These are phyloP conservation scores for Elephantulus edwardii DNA, from an alignment of 2,113 vertebrate species.

Conservation along the genomic window DNA sequence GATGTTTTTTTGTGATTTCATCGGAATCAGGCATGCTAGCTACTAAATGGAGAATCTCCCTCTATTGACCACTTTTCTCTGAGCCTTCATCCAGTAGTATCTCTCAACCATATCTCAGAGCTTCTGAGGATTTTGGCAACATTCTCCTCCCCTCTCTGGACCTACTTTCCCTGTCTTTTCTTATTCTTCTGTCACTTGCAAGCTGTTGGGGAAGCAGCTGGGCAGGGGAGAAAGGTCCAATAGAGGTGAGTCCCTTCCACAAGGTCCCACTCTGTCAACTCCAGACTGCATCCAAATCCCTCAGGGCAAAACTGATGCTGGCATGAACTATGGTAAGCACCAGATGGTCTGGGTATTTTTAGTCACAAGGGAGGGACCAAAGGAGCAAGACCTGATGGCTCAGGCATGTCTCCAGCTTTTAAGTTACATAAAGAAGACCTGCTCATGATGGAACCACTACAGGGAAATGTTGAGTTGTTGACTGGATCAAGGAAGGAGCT, in stretches of 20 bases:
- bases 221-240: constrained; percentile 40
- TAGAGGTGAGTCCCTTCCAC: constrained; percentile 35
- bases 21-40: not conserved
- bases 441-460: not conserved
- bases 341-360: constrained; percentile 74
- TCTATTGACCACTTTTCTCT: not conserved
- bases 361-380: constrained; percentile 60
- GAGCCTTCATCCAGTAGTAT: not conserved
- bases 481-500: not conserved
- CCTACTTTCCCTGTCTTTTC: constrained; percentile 43
- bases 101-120: not conserved
- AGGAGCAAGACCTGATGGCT: constrained; percentile 58
- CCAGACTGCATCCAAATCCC: constrained; percentile 57
- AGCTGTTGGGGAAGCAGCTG: constrained; percentile 40
- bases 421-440: constrained; percentile 55
- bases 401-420: constrained; percentile 54
- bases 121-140: not conserved
- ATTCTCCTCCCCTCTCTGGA: not conserved
- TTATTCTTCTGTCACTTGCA: constrained; percentile 6
- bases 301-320: constrained; percentile 50
- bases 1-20: not conserved
- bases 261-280: constrained; percentile 49
- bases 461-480: not conserved
- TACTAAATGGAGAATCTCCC: not conserved
- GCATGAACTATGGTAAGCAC: constrained; percentile 16